These are phyloP conservation scores for Trissonchulus sp. DNA, from an alignment of 2,888 invertebrate species.

Conservation along the genomic window DNA sequence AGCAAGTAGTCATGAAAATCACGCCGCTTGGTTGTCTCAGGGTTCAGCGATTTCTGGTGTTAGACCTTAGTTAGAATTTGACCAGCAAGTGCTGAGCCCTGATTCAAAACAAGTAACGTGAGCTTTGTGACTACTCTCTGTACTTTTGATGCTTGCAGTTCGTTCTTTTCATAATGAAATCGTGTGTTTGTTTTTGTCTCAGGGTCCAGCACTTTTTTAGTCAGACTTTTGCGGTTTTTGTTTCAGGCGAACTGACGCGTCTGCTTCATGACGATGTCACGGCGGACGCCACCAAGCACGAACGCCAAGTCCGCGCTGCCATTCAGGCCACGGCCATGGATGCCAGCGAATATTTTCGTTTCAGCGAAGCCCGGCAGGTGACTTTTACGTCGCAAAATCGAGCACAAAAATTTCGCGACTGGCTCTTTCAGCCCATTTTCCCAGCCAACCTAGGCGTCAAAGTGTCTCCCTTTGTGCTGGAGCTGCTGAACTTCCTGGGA, in stretches of 20 bases:
- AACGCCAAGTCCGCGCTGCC: conserved; percentile 21
- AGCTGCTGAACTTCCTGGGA: conserved; percentile 74
- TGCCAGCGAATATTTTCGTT: conserved; percentile 51
- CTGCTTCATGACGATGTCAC: not conserved
- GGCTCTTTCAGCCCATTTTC: conserved; percentile 20
- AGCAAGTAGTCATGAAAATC: too few species aligned
- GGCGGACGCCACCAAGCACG: conserved; percentile 5
- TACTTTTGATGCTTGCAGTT: too few species aligned
- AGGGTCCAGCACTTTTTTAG: not conserved
- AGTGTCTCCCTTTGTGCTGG: conserved; percentile 54
- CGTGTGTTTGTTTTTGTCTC: not conserved
- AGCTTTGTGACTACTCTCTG: too few species aligned
- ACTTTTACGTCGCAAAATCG: conserved; percentile 40
- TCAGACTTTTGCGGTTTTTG: not conserved
- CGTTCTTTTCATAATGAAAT: too few species aligned
- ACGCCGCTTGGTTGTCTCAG: too few species aligned
- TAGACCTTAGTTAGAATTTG: too few species aligned
- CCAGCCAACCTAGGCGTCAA: not conserved
- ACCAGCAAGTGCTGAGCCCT: too few species aligned
- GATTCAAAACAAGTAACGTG: too few species aligned
- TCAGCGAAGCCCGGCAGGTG: conserved; percentile 51
- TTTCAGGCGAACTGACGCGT: not conserved
- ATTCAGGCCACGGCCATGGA: conserved; percentile 47
- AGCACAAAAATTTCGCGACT: conserved; percentile 19
- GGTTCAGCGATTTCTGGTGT: too few species aligned